These are phyloP conservation scores for Pituophis catenifer DNA, from an alignment of 2,113 vertebrate species.

Conservation along the genomic window DNA sequence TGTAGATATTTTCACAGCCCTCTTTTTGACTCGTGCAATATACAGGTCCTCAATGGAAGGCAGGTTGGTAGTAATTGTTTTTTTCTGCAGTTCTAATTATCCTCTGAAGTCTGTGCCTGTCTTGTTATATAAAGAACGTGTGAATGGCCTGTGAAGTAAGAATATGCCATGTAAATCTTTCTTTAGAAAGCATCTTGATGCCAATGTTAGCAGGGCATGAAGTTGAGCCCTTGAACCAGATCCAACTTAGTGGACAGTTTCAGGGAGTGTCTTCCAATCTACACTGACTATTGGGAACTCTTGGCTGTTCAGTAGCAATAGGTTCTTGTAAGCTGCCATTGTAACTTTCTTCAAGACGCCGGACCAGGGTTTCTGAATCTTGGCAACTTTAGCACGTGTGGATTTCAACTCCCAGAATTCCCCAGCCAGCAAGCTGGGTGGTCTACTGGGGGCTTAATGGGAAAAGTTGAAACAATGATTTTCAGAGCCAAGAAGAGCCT, in stretches of 20 bases:
- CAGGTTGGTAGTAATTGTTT: too few relatives aligned
- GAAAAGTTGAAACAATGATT: not conserved
- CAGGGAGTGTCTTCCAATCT: not conserved
- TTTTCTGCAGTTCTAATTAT: too few relatives aligned
- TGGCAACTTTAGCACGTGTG: not conserved
- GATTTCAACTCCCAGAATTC: not conserved
- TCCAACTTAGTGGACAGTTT: not conserved
- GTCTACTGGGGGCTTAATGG: too few relatives aligned
- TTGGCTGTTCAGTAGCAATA: not conserved
- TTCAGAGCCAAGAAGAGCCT: not conserved
- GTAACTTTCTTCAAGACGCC: not conserved
- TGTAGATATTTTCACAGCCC: too few relatives aligned
- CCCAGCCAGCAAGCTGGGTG: not conserved
- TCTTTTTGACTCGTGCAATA: too few relatives aligned
- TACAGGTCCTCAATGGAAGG: too few relatives aligned
- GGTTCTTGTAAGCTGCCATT: not conserved
- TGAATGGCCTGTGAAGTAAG: not conserved
- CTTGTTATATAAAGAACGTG: not conserved
- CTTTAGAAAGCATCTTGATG: not conserved
- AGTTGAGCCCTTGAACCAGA: not conserved
- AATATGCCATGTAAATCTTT: not conserved
- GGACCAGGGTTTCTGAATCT: not conserved
- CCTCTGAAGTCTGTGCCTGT: too few relatives aligned
- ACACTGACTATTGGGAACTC: not conserved
- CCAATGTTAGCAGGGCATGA: not conserved